These are phyloP conservation scores for Tetragonisca angustula DNA, from an alignment of 2,888 invertebrate species.

Conservation along the genomic window DNA sequence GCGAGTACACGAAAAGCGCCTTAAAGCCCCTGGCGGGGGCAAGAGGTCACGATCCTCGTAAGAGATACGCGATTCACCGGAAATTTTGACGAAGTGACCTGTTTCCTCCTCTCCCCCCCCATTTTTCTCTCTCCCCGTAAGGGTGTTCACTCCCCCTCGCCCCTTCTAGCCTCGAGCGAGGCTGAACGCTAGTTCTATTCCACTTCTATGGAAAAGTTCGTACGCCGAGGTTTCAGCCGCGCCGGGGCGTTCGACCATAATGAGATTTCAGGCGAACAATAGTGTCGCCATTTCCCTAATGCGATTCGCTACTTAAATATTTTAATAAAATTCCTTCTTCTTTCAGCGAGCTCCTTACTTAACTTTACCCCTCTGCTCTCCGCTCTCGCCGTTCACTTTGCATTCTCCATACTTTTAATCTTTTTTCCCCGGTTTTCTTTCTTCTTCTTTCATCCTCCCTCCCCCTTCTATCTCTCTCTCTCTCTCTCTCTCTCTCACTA, in stretches of 20 bases:
- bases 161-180: not conserved
- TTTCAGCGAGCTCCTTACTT: constrained; percentile 68
- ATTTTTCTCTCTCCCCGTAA: not conserved
- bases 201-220: constrained; percentile 69
- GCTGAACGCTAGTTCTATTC: constrained; percentile 49
- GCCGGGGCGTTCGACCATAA: constrained; percentile 64
- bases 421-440: constrained; percentile 2
- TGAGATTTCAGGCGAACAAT: constrained; percentile 78
- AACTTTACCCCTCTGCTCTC: constrained; percentile 57
- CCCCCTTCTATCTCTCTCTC: not conserved
- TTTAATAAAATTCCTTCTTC: constrained; percentile 77
- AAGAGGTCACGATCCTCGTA: constrained; percentile 29
- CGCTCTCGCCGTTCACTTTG: constrained; percentile 52
- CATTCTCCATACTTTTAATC: constrained; percentile 57
- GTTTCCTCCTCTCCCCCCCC: not conserved
- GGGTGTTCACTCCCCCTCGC: not conserved
- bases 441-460: not conserved
- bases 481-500: not conserved
- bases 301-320: constrained; percentile 79
- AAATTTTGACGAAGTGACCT: constrained; percentile 58
- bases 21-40: constrained; percentile 40
- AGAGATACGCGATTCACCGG: constrained; percentile 45
- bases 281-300: constrained; percentile 78
- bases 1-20: constrained; percentile 58
- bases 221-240: constrained; percentile 63